Evolutionary conservation across 2,113 vertebrate genomes (phyloP).

Genomic region (Alligator mississippiensis): DNA sequence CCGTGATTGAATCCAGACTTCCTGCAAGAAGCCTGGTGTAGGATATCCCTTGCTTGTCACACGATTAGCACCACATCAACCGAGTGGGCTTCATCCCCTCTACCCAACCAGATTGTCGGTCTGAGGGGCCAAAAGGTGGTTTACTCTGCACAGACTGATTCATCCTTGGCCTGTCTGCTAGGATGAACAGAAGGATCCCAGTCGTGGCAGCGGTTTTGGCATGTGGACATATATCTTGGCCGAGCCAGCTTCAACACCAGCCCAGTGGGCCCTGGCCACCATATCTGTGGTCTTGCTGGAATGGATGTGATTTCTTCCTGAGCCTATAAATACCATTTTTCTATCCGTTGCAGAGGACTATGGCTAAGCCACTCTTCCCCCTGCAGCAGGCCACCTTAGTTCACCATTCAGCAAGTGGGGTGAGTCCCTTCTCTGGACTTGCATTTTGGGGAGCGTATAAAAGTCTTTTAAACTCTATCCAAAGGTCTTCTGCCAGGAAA

Average conservation of each 20-base stretch:
- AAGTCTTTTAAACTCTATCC: not conserved
- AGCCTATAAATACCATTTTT: not conserved
- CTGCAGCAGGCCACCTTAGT: not conserved
- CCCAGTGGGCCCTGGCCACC: not conserved
- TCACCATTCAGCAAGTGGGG: not conserved
- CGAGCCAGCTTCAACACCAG: not conserved
- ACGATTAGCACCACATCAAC: accelerated
- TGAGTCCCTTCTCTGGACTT: not conserved
- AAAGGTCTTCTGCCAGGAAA: not conserved
- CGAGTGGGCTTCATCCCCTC: not conserved
- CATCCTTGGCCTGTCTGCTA: accelerated
- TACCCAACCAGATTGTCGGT: not conserved
- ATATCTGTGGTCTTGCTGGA: not conserved
- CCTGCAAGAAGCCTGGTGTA: accelerated
- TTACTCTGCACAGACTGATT: not conserved
- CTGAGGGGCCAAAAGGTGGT: not conserved
- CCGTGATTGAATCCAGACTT: not conserved
- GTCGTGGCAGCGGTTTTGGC: not conserved
- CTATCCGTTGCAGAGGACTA: slow-evolving; percentile 3
- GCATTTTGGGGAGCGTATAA: not conserved
- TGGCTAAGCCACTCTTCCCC: not conserved
- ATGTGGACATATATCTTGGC: not conserved
- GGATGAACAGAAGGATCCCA: not conserved
- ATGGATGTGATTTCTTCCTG: not conserved
- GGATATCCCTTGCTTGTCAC: not conserved